Evolutionary conservation across 2,888 invertebrate species (phyloP).

Genomic region (Marasmarcha lunaedactyla): DNA sequence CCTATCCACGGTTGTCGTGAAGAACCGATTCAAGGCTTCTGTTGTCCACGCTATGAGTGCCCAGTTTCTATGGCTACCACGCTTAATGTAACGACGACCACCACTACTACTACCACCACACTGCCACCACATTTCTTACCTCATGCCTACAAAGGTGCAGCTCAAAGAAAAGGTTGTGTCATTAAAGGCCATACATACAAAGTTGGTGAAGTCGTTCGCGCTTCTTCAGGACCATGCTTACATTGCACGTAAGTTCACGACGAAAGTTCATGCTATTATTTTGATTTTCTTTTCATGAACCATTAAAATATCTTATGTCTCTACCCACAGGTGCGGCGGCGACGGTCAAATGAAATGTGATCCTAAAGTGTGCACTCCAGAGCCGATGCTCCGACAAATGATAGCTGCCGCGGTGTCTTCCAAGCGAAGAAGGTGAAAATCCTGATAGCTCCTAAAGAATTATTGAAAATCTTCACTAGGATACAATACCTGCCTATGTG

Average conservation of each 20-base stretch:
- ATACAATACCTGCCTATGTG: constrained; percentile 34
- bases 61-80: constrained; percentile 89
- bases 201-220: constrained; percentile 86
- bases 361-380: constrained; percentile 89
- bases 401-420: constrained; percentile 84
- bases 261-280: too few relatives aligned
- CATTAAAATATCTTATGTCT: too few relatives aligned
- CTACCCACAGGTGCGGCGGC: constrained; percentile 81
- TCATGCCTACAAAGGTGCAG: constrained; percentile 82
- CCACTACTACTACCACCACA: constrained; percentile 87
- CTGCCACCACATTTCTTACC: constrained; percentile 86
- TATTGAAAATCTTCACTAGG: constrained; percentile 44
- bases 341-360: constrained; percentile 96
- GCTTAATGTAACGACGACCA: constrained; percentile 86
- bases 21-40: constrained; percentile 93
- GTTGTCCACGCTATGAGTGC: constrained; percentile 94
- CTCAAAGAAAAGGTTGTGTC: constrained; percentile 84
- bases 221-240: constrained; percentile 92
- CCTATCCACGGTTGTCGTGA: constrained; percentile 93
- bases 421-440: constrained; percentile 77
- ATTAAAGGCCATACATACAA: constrained; percentile 87
- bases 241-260: constrained; percentile 87
- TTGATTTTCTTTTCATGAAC: too few relatives aligned
- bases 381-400: constrained; percentile 91
- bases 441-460: constrained; percentile 24